Evolutionary conservation across 2,113 vertebrate species (phyloP), one percentile per base, ranked within the genome.

Genomic region (Collichthys lucidus): DNA sequence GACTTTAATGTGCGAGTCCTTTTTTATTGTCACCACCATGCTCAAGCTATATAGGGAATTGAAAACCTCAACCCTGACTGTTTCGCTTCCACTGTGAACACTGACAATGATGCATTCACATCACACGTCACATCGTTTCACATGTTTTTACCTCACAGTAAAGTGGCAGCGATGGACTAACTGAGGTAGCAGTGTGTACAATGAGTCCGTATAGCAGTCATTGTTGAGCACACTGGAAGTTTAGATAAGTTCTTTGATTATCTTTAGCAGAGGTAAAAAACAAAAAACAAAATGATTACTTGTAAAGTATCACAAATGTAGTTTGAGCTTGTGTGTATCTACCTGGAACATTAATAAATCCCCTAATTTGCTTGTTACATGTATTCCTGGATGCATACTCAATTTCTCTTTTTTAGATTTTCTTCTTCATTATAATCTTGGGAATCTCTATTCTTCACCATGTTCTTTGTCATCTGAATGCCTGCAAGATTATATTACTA

Each of bases 401-500:
- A 22, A n/a, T 29, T 31, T 64, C 50, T 29, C 16, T 57, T 29
- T 71, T 14, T 71, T 14, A 3, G 8, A 29, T 70, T 12, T 16
- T 29, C 7, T 35, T 11, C 8, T 14, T 19, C 5, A 31, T 74
- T 40, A 8, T 31, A 17, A 5, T 20, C 12, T 19, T 62, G 26
- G 56, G 16, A 26, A 61, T 77, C 22, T n/a, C 17, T 49, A 44
- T 55, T 22, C 47, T 29, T 74, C 35, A 14, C 22, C 19, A 7
- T 16, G 24, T 46, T 61, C 52, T 70, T 64, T 64, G 56, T 74
- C 57, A 78, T 85, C 17, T 20, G 29, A 24, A 29, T 77, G 60
- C 70, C 42, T 44, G 20, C 55, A 77, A 74, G 83, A 89, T 86
- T 20, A 31, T 61, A 75, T 85, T 86, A 86, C 73, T 68, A 87